Evolutionary conservation across 2,113 vertebrate genomes (phyloP).

Genomic region (Desmodus rotundus): DNA sequence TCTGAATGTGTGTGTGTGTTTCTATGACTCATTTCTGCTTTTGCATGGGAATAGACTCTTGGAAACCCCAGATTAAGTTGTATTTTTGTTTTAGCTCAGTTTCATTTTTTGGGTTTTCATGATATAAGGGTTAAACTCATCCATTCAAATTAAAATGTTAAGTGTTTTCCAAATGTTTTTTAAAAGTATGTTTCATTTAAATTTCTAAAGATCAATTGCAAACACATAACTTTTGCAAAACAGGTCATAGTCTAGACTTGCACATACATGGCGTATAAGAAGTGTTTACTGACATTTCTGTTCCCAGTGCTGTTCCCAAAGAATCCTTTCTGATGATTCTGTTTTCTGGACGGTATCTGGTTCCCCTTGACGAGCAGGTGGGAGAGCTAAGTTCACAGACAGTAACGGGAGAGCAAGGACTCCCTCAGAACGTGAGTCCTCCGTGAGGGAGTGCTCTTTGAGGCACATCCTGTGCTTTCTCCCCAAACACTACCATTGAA

Average conservation of each 20-base stretch:
- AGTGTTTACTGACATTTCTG: neutral
- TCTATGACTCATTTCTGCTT: neutral
- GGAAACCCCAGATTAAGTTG: constrained; percentile 17
- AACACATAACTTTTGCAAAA: neutral
- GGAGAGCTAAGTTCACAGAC: neutral
- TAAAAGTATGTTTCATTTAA: neutral
- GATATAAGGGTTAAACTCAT: neutral
- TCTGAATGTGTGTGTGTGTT: neutral
- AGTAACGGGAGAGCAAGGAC: neutral
- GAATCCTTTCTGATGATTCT: neutral
- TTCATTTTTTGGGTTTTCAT: neutral
- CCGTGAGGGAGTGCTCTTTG: neutral
- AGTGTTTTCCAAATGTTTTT: neutral
- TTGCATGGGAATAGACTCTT: neutral
- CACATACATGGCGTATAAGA: neutral
- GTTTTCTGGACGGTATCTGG: neutral
- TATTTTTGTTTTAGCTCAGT: constrained; percentile 30
- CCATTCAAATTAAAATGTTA: neutral
- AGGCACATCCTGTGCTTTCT: neutral
- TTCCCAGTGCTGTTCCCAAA: neutral
- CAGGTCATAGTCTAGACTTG: neutral
- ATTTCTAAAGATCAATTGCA: neutral
- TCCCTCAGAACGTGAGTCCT: neutral
- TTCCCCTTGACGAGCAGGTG: neutral
- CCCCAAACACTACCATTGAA: neutral